Conservation (phyloP, 2,113 vertebrate genomes). For the Odobenus rosmarus region DNA sequence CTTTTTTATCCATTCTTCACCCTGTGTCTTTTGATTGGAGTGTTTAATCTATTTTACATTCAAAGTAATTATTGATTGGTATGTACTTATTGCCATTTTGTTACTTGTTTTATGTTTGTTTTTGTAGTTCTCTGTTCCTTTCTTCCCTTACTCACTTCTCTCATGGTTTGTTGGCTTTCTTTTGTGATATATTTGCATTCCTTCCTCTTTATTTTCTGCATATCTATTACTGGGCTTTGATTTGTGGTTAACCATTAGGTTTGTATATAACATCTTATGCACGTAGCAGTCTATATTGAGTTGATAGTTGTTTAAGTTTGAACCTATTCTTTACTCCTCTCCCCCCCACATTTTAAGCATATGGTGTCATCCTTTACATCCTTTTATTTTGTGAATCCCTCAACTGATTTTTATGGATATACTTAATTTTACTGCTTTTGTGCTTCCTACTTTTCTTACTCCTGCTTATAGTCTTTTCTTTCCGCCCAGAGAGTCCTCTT, state of each 20-base stretch:
- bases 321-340: not conserved
- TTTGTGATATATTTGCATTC: not conserved
- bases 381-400: not conserved
- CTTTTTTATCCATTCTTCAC: not conserved
- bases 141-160: not conserved
- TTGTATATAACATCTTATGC: not conserved
- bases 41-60: not conserved
- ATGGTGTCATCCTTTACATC: not conserved
- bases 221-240: not conserved
- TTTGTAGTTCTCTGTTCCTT: not conserved
- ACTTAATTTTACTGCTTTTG: not conserved
- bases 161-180: not conserved
- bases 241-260: not conserved
- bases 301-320: not conserved
- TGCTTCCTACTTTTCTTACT: not conserved
- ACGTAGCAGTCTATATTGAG: not conserved
- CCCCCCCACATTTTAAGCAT: not conserved
- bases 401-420: not conserved
- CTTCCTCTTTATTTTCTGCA: not conserved
- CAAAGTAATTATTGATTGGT: not conserved
- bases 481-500: not conserved
- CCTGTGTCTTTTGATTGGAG: not conserved
- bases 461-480: not conserved
- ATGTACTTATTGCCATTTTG: not conserved
- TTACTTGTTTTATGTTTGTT: not conserved